phyloP scores from a whole-genome alignment of 1,140 invertebrate species.

The Brachionus asplanchnoidis region DNA sequence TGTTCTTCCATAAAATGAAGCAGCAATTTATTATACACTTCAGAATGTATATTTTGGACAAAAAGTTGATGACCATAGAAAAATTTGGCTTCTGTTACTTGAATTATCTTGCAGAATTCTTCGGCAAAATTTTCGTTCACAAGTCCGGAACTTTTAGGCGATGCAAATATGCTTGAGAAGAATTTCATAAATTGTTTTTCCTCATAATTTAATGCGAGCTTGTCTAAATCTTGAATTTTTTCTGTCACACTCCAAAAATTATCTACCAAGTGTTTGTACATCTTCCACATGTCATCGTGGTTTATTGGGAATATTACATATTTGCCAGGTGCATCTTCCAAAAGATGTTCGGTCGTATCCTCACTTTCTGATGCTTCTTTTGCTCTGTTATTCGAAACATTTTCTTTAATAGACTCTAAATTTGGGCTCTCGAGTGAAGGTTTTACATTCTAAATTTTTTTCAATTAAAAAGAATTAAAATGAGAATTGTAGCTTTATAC shows the following conservation, averaged over 20 bases:
- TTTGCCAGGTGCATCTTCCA: constrained; percentile 23
- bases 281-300: constrained; percentile 40
- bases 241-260: constrained; percentile 42
- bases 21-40: constrained; percentile 39
- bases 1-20: background rate
- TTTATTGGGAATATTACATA: constrained; percentile 42
- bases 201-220: background rate
- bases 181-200: constrained; percentile 41
- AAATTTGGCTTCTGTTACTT: constrained; percentile 40
- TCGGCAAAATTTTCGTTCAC: constrained; percentile 42
- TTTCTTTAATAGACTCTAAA: constrained; percentile 15
- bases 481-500: background rate
- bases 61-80: constrained; percentile 41
- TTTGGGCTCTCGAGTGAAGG: background rate
- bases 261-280: constrained; percentile 38
- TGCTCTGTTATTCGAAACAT: background rate
- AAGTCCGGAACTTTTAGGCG: constrained; percentile 11
- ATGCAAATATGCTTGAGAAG: constrained; percentile 35
- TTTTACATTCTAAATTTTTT: background rate
- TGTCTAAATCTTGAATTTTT: constrained; percentile 32
- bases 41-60: constrained; percentile 41
- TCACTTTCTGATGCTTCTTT: background rate
- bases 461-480: background rate
- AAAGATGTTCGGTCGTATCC: background rate
- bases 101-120: constrained; percentile 30